These are phyloP conservation scores for Orchestia grillus DNA, from an alignment of 1,140 invertebrate genomes.

Conservation along the genomic window DNA sequence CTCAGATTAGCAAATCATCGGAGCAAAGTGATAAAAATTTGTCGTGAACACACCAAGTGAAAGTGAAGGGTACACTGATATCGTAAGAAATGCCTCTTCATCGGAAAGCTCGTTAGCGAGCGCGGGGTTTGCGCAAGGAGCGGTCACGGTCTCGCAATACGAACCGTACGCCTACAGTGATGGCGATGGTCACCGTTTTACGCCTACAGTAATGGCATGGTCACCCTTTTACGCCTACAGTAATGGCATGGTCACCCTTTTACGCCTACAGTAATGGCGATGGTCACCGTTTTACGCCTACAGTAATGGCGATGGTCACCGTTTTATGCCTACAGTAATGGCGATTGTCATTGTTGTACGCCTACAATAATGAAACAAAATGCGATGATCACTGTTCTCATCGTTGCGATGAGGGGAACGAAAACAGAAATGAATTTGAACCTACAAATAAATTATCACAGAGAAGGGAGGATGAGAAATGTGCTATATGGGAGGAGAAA, in stretches of 20 bases:
- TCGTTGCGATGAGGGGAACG: background rate
- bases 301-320: background rate
- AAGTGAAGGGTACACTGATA: constrained; percentile 39
- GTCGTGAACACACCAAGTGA: constrained; percentile 26
- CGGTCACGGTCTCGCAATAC: background rate
- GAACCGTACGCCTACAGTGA: background rate
- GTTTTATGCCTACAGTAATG: background rate
- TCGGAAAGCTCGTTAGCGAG: constrained; percentile 1
- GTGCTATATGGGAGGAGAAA: background rate
- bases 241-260: no score
- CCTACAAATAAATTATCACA: background rate
- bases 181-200: background rate
- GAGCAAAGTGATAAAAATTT: constrained; percentile 47
- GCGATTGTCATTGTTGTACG: background rate
- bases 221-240: no score
- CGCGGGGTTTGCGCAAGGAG: background rate
- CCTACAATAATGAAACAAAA: background rate
- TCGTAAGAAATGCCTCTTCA: background rate
- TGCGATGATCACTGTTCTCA: background rate
- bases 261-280: background rate
- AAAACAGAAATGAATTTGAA: background rate
- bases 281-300: background rate
- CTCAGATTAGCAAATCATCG: constrained; percentile 33
- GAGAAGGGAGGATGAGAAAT: background rate
- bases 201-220: no score